phyloP scores from a whole-genome alignment of 1,140 invertebrate genomes.

The Drosophila mojavensis region DNA sequence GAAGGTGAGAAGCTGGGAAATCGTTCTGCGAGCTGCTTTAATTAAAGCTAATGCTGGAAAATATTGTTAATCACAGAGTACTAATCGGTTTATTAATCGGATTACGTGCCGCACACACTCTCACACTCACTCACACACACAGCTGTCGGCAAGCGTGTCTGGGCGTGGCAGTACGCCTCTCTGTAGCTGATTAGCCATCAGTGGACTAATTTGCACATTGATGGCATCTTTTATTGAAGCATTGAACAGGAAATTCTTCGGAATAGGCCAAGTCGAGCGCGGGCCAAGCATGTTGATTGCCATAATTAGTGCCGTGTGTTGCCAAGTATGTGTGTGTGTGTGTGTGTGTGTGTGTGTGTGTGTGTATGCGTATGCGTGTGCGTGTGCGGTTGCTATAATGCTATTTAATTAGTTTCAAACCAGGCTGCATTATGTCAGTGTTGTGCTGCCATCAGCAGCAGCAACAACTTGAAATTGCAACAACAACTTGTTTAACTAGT shows the following conservation, averaged over 20 bases:
- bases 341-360: neutral
- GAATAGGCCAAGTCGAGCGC: constrained; percentile 36
- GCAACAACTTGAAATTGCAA: constrained; percentile 26
- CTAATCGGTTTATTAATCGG: constrained; percentile 79
- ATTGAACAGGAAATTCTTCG: constrained; percentile 32
- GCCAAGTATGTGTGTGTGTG: constrained; percentile 17
- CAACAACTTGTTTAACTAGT: constrained; percentile 22
- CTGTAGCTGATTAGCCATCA: constrained; percentile 68
- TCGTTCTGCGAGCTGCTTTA: constrained; percentile 44
- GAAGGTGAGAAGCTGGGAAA: too few species aligned
- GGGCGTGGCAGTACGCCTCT: constrained; percentile 40
- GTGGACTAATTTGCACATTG: constrained; percentile 78
- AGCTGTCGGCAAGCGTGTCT: constrained; percentile 10
- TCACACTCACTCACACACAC: constrained; percentile 18
- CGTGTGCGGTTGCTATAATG: constrained; percentile 47
- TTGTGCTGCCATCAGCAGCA: constrained; percentile 7
- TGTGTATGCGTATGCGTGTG: constrained; percentile 1
- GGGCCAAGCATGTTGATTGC: constrained; percentile 63
- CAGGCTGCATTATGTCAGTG: constrained; percentile 59
- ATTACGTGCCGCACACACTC: constrained; percentile 50
- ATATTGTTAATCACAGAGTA: constrained; percentile 74
- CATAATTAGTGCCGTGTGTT: constrained; percentile 67
- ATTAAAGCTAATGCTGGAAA: constrained; percentile 72
- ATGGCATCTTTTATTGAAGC: constrained; percentile 74
- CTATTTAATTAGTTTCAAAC: constrained; percentile 74